Evolutionary conservation across 2,888 invertebrate genomes (phyloP).

Genomic region (Xylophagus ater): DNA sequence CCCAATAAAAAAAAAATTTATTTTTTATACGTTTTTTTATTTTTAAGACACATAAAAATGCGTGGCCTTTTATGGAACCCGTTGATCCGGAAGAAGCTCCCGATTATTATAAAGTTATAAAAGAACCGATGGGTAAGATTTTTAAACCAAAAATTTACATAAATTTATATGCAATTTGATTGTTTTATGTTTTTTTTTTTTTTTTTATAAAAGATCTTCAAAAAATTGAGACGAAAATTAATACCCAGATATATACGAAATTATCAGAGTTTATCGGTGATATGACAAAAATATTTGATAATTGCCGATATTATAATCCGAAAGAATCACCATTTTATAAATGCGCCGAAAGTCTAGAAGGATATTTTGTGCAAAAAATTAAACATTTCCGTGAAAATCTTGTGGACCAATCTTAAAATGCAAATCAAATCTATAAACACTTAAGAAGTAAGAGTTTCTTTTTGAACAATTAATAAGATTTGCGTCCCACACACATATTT

Average conservation of each 20-base stretch:
- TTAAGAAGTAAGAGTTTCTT: too few species aligned
- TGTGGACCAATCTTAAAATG: conserved; percentile 34
- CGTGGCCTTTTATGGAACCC: conserved; percentile 97
- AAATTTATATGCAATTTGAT: too few species aligned
- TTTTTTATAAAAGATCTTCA: conserved; percentile 65
- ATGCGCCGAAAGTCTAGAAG: conserved; percentile 90
- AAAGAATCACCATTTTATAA: conserved; percentile 92
- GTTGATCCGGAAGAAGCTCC: conserved; percentile 94
- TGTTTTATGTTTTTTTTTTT: conserved; percentile 10
- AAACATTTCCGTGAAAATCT: conserved; percentile 77
- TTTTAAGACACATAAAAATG: conserved; percentile 77
- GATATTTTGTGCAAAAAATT: conserved; percentile 90
- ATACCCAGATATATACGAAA: conserved; percentile 69
- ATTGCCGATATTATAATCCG: conserved; percentile 95
- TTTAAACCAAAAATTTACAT: too few species aligned
- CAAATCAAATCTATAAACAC: too few species aligned
- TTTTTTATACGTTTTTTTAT: too few species aligned
- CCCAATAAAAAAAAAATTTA: too few species aligned
- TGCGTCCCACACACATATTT: too few species aligned
- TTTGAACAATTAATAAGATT: too few species aligned
- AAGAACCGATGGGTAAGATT: conserved; percentile 86
- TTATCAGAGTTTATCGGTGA: conserved; percentile 94
- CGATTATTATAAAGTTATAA: conserved; percentile 91
- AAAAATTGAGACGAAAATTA: conserved; percentile 80
- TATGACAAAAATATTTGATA: conserved; percentile 97